A percentile compares a stretch with the other conserved stretches of the same genome.
Conservation (phyloP, 2,797 vertebrate genomes). For the Pitangus sulphuratus region DNA sequence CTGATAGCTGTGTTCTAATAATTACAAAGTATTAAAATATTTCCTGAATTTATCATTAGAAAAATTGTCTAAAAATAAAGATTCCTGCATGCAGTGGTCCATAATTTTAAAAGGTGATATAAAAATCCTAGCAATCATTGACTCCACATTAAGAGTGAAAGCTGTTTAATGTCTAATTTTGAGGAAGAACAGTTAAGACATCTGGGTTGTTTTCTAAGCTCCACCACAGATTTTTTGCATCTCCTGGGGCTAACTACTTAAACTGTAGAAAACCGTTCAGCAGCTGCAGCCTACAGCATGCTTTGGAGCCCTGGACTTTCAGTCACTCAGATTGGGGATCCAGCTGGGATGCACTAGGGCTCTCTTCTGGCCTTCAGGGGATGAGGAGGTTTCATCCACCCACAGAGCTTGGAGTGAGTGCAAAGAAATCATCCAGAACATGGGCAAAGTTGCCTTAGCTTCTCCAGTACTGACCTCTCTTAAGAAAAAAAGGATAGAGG, state of each 20-base stretch:
- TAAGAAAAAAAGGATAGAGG: background rate
- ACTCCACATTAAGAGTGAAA: background rate
- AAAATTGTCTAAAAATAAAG: background rate
- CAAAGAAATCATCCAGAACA: background rate
- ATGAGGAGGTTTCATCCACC: background rate
- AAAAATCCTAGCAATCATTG: background rate
- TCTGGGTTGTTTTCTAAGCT: background rate
- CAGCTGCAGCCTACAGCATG: background rate
- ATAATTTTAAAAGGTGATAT: background rate
- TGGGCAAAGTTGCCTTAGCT: background rate
- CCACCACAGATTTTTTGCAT: background rate
- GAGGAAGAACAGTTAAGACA: background rate
- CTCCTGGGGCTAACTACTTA: background rate
- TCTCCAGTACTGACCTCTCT: background rate
- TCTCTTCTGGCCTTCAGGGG: background rate
- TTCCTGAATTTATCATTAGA: background rate
- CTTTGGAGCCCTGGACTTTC: background rate
- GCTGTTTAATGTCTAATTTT: background rate
- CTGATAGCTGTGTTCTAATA: background rate
- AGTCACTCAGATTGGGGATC: background rate
- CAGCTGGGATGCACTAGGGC: background rate
- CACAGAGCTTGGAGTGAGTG: background rate
- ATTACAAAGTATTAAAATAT: background rate
- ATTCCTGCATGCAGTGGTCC: background rate
- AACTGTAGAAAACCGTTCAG: background rate